phyloP scores from a whole-genome alignment of 2,888 invertebrate genomes.

The Acrobeloides nanus region DNA sequence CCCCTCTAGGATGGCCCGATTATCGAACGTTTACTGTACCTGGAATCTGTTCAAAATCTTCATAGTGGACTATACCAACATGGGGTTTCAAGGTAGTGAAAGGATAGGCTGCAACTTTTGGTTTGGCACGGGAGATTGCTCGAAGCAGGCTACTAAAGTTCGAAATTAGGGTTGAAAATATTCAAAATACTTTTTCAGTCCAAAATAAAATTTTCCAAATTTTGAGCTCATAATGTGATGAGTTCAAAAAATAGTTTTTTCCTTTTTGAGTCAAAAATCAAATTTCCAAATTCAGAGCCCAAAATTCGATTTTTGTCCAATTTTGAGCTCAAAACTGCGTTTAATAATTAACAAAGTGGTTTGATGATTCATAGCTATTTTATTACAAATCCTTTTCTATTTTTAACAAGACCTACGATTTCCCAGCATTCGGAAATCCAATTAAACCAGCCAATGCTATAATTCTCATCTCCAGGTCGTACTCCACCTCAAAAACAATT shows the following conservation, averaged over 20 bases:
- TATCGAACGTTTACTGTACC: too few relatives aligned
- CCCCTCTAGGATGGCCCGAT: too few relatives aligned
- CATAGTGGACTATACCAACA: conserved; percentile 78
- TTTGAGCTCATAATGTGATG: neutral
- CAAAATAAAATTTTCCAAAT: neutral
- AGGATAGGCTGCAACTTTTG: conserved; percentile 82
- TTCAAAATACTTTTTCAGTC: neutral
- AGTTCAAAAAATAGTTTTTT: too few relatives aligned
- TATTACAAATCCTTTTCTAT: too few relatives aligned
- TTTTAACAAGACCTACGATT: conserved; percentile 61
- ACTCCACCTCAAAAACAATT: conserved; percentile 57
- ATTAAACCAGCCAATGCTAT: conserved; percentile 91
- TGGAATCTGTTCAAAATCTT: conserved; percentile 77
- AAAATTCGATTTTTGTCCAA: too few relatives aligned
- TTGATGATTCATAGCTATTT: too few relatives aligned
- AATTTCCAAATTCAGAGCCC: neutral
- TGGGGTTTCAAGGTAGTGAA: conserved; percentile 84
- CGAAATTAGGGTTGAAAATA: neutral
- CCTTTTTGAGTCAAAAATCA: too few relatives aligned
- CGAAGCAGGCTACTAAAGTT: conserved; percentile 65
- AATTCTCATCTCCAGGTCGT: conserved; percentile 74
- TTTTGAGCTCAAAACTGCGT: neutral
- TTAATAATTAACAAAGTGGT: too few relatives aligned
- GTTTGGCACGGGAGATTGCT: conserved; percentile 76
- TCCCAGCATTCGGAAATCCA: conserved; percentile 86